Evolutionary conservation across 2,797 vertebrate species (phyloP).

Genomic region (Syngnathus rostellatus): DNA sequence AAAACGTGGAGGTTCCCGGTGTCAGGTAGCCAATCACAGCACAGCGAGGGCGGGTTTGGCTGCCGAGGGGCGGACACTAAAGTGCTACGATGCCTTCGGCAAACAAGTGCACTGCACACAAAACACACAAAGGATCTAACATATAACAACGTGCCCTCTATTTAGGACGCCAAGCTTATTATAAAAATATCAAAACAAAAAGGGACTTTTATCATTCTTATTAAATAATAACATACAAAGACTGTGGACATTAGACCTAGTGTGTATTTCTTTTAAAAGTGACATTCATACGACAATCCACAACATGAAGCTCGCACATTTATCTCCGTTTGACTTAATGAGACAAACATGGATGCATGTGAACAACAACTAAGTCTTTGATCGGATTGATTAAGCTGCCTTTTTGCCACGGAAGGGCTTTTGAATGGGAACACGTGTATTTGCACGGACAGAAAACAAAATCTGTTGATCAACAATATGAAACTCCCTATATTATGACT

Average conservation of each 20-base stretch:
- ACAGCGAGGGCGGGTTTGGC: background rate
- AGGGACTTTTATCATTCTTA: background rate
- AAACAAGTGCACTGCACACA: slow-evolving; percentile 30
- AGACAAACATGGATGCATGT: background rate
- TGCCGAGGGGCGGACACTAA: background rate
- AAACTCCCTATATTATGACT: background rate
- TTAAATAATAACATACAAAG: background rate
- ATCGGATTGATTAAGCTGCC: slow-evolving; percentile 1
- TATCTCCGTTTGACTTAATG: background rate
- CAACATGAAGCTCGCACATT: background rate
- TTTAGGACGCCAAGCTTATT: background rate
- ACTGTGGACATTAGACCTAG: background rate
- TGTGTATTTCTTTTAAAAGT: too few species aligned
- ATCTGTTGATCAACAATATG: background rate
- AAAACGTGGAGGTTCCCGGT: slow-evolving; percentile 62
- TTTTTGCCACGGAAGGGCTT: background rate
- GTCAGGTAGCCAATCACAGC: slow-evolving; percentile 19
- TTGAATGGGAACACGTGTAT: background rate
- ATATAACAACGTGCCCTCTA: background rate
- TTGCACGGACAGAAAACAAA: background rate
- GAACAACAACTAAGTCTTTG: background rate
- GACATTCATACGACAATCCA: background rate
- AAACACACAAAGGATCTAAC: slow-evolving; percentile 12
- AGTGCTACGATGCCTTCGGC: slow-evolving; percentile 51
- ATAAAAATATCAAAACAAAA: background rate